Evolutionary conservation across 2,797 vertebrate genomes (phyloP).

Genomic region (Acrossocheilus fasciatus): DNA sequence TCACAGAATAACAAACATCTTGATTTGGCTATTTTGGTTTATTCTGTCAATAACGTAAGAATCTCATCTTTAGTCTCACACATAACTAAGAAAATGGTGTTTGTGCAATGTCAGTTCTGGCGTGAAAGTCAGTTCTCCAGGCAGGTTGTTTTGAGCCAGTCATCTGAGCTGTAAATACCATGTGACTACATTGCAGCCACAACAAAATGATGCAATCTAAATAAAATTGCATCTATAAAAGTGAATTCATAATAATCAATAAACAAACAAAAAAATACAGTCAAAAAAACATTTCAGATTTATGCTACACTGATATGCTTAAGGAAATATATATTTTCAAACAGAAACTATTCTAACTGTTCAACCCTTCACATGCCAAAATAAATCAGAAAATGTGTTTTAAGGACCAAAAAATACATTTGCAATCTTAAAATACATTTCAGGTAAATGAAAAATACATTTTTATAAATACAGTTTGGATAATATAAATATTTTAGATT

Average conservation of each 20-base stretch:
- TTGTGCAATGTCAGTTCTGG: background rate
- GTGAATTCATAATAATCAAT: background rate
- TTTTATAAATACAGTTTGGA: background rate
- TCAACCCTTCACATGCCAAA: background rate
- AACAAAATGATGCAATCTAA: background rate
- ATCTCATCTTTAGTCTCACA: background rate
- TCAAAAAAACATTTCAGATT: background rate
- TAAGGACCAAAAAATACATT: background rate
- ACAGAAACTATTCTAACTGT: background rate
- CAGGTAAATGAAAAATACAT: background rate
- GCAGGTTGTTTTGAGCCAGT: background rate
- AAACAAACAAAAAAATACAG: background rate
- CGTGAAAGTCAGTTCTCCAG: background rate
- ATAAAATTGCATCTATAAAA: background rate
- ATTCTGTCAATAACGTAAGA: background rate
- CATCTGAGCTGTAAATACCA: background rate
- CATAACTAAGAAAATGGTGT: background rate
- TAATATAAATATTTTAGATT: background rate
- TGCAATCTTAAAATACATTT: background rate
- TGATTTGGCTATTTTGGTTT: background rate
- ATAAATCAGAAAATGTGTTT: background rate
- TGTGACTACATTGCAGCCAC: background rate
- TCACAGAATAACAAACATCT: slow-evolving; percentile 6
- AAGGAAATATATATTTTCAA: background rate
- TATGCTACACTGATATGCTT: background rate